Percentiles rank a stretch among this genome's conserved stretches.
These are phyloP conservation scores for Magallana nippona DNA, from an alignment of 2,888 invertebrate species.

Conservation along the genomic window DNA sequence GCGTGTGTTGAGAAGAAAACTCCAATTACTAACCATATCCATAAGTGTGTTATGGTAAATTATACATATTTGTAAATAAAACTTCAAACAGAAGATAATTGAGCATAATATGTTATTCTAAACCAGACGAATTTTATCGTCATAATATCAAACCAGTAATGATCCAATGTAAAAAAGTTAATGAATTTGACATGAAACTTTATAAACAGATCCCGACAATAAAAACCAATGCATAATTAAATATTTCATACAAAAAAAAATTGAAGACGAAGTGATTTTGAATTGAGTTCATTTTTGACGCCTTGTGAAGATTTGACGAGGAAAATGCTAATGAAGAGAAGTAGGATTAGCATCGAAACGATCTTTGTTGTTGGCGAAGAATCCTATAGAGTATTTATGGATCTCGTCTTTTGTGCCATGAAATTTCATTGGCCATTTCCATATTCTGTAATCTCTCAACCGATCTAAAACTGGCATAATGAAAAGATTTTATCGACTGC, in stretches of 20 bases:
- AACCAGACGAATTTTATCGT: too few species aligned
- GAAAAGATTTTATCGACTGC: not conserved
- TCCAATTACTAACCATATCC: not conserved
- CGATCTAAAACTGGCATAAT: slow-evolving; percentile 11
- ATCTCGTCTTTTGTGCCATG: not conserved
- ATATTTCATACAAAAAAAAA: too few species aligned
- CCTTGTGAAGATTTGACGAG: too few species aligned
- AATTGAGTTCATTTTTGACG: too few species aligned
- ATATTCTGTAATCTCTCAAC: not conserved
- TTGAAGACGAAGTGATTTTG: too few species aligned
- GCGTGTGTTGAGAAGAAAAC: too few species aligned
- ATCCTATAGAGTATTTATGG: not conserved
- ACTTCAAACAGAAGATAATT: not conserved
- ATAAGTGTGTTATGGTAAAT: not conserved
- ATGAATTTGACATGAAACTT: too few species aligned
- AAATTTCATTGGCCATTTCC: not conserved
- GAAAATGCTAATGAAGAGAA: not conserved
- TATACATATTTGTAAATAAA: slow-evolving; percentile 5
- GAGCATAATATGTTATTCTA: too few species aligned
- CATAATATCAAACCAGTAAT: too few species aligned
- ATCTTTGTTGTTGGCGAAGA: slow-evolving; percentile 5
- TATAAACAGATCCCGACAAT: too few species aligned
- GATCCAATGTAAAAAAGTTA: too few species aligned
- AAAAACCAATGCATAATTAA: too few species aligned
- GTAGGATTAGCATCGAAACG: not conserved